Evolutionary conservation across 92 coral and sea anemone species (phyloP).

Genomic region (Porites rus): DNA sequence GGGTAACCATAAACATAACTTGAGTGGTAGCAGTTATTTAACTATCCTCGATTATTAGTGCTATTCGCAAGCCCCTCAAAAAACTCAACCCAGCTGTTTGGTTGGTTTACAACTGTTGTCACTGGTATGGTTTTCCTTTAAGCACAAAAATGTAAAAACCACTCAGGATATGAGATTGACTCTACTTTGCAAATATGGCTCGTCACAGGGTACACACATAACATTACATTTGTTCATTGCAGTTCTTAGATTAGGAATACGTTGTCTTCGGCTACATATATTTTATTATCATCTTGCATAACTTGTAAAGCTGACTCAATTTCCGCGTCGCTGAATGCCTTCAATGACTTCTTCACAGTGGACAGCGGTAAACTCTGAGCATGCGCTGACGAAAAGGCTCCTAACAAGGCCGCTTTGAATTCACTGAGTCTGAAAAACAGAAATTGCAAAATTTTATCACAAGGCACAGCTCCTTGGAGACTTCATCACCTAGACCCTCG

Average conservation of each 20-base stretch:
- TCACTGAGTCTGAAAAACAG: slow-evolving; percentile 65
- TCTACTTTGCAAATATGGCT: not conserved
- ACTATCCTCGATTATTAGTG: too few relatives aligned
- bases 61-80: too few relatives aligned
- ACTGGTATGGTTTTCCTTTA: not conserved
- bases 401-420: slow-evolving; percentile 78
- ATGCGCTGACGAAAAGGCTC: slow-evolving; percentile 86
- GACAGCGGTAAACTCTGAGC: slow-evolving; percentile 83
- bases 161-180: not conserved
- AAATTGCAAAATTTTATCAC: too few relatives aligned
- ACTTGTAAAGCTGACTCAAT: slow-evolving; percentile 78
- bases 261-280: slow-evolving; percentile 78
- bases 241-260: slow-evolving; percentile 77
- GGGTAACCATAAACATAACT: too few relatives aligned
- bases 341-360: slow-evolving; percentile 73
- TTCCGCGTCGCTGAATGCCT: slow-evolving; percentile 75
- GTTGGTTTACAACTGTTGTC: not conserved
- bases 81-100: too few relatives aligned
- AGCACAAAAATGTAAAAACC: not conserved
- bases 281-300: slow-evolving; percentile 94
- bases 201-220: not conserved
- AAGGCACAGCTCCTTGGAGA: not conserved
- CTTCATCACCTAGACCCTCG: too few relatives aligned
- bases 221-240: not conserved
- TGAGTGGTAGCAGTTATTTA: too few relatives aligned